These are phyloP conservation scores for Tapirus indicus DNA, from an alignment of 2,797 vertebrate genomes.

Conservation along the genomic window DNA sequence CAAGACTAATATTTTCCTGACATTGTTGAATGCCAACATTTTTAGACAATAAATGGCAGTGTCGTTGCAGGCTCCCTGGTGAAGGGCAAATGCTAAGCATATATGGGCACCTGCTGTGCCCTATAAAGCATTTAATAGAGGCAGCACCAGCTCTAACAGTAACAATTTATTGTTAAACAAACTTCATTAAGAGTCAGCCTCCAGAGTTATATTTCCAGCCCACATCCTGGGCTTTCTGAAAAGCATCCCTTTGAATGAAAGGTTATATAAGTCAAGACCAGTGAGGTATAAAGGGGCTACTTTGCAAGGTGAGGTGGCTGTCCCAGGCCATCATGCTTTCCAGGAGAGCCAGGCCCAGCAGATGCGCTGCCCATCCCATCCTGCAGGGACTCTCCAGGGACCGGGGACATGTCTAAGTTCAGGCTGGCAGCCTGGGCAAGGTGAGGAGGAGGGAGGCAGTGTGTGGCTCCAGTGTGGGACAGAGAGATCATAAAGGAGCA, in stretches of 20 bases:
- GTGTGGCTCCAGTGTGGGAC: not conserved
- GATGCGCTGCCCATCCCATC: not conserved
- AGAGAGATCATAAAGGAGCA: not conserved
- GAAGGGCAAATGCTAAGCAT: accelerated
- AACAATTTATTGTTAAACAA: not conserved
- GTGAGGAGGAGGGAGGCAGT: accelerated
- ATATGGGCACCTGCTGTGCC: accelerated
- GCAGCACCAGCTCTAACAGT: not conserved
- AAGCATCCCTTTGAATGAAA: not conserved
- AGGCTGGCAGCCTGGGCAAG: not conserved
- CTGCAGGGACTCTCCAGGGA: not conserved
- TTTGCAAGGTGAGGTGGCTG: accelerated
- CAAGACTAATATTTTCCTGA: not conserved
- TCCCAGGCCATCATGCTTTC: not conserved
- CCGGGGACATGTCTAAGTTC: not conserved
- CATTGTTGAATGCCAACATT: accelerated
- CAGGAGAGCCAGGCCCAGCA: not conserved
- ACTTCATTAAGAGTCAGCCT: not conserved
- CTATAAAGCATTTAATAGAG: accelerated
- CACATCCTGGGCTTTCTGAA: not conserved
- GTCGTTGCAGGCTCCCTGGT: accelerated
- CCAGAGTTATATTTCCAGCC: not conserved
- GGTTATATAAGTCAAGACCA: no score
- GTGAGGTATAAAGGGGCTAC: accelerated
- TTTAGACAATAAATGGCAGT: not conserved